Conservation (phyloP, 2,113 vertebrate species). For the Odobenus rosmarus region DNA sequence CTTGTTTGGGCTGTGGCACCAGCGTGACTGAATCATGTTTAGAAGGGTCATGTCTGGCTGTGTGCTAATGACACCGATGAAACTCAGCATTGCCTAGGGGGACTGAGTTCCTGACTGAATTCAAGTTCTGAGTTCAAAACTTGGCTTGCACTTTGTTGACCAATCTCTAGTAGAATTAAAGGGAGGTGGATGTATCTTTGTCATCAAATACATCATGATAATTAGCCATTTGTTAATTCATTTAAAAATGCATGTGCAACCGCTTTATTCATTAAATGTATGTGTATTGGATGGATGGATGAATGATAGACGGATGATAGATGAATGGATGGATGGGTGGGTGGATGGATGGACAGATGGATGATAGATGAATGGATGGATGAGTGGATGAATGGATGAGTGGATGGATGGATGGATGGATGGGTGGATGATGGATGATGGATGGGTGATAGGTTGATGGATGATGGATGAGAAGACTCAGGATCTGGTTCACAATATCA, state of each 20-base stretch:
- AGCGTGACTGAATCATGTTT: background rate
- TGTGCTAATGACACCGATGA: background rate
- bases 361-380: background rate
- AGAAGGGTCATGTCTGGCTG: background rate
- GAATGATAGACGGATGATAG: background rate
- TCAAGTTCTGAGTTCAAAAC: slow-evolving; percentile 52
- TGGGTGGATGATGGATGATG: background rate
- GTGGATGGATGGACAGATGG: background rate
- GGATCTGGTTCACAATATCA: background rate
- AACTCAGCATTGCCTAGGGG: background rate
- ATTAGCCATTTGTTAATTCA: slow-evolving; percentile 7
- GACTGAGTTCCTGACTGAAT: background rate
- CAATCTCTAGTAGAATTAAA: slow-evolving; percentile 20
- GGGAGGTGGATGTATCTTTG: background rate
- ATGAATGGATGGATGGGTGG: background rate
- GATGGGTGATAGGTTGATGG: background rate
- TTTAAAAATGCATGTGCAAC: background rate
- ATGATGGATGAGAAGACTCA: background rate
- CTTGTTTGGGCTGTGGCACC: background rate
- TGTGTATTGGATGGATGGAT: background rate
- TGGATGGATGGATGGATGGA: background rate
- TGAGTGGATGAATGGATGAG: background rate
- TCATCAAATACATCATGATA: slow-evolving; percentile 24
- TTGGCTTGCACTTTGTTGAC: background rate
- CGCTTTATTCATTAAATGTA: background rate